Conservation (phyloP, 2,113 vertebrate species). For the Gallinago jamesoni region DNA sequence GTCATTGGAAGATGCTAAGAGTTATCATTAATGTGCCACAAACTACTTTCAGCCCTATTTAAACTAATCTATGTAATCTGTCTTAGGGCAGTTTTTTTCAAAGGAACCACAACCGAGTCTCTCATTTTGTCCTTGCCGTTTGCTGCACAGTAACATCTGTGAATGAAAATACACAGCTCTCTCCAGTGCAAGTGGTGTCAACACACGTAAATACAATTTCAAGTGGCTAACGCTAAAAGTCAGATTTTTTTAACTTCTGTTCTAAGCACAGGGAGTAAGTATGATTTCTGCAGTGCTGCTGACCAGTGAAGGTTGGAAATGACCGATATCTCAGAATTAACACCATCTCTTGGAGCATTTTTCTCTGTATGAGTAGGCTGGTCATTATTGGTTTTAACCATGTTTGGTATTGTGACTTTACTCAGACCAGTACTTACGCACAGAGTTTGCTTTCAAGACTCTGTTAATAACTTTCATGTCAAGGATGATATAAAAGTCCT, state of each 20-base stretch:
- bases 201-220: background rate
- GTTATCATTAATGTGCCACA: background rate
- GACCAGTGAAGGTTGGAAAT: background rate
- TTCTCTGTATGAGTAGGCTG: accelerated
- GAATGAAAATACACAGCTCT: background rate
- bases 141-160: background rate
- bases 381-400: background rate
- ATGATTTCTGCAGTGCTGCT: background rate
- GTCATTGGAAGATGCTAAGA: background rate
- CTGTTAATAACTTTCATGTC: background rate
- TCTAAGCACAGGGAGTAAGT: background rate
- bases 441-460: background rate
- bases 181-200: background rate
- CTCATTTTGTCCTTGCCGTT: background rate
- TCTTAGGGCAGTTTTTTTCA: background rate
- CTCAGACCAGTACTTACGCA: background rate
- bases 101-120: background rate
- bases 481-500: background rate
- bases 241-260: background rate
- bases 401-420: background rate
- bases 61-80: background rate
- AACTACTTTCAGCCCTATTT: background rate
- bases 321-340: background rate
- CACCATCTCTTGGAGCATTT: background rate
- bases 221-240: background rate